phyloP scores from a whole-genome alignment of 2,113 vertebrate species.

The Gasterosteus nipponicus region DNA sequence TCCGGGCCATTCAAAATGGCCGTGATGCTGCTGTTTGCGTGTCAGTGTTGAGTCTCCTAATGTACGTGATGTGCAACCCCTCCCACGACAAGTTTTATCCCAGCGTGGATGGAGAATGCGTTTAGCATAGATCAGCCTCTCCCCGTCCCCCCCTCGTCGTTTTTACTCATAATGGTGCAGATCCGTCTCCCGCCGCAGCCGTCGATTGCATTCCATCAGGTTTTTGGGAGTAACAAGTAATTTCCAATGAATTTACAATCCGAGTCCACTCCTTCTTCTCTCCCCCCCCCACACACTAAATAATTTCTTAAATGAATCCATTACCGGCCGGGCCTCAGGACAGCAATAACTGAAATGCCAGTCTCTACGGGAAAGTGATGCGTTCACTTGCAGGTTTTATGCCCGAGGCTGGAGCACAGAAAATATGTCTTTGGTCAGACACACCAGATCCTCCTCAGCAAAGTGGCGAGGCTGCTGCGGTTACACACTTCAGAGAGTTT shows the following conservation, averaged over 20 bases:
- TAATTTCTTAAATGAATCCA: slow-evolving; percentile 71
- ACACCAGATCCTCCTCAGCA: slow-evolving; percentile 4
- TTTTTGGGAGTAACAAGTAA: slow-evolving; percentile 39
- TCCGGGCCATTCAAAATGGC: slow-evolving; percentile 57
- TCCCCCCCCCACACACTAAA: slow-evolving; percentile 45
- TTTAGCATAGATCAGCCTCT: background rate
- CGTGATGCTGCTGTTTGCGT: slow-evolving; percentile 54
- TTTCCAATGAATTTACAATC: slow-evolving; percentile 35
- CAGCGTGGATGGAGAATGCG: slow-evolving; percentile 23
- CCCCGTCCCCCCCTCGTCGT: background rate
- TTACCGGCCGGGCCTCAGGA: slow-evolving; percentile 36
- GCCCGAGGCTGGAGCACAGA: background rate
- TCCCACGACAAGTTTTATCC: background rate
- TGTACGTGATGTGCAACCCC: slow-evolving; percentile 42
- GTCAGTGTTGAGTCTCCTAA: slow-evolving; percentile 55
- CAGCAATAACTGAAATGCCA: slow-evolving; percentile 59
- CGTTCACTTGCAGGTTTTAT: slow-evolving; percentile 45
- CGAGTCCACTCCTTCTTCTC: slow-evolving; percentile 12
- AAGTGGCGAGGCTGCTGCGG: background rate
- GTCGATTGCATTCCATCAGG: slow-evolving; percentile 28
- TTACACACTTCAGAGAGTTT: slow-evolving; percentile 1
- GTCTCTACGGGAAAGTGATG: slow-evolving; percentile 47
- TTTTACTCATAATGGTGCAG: slow-evolving; percentile 13
- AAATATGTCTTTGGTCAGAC: background rate
- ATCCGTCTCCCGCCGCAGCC: background rate